Percentiles rank a stretch among this genome's conserved stretches.
phyloP scores from a whole-genome alignment of 2,888 invertebrate species.

The Eledona agricola region DNA sequence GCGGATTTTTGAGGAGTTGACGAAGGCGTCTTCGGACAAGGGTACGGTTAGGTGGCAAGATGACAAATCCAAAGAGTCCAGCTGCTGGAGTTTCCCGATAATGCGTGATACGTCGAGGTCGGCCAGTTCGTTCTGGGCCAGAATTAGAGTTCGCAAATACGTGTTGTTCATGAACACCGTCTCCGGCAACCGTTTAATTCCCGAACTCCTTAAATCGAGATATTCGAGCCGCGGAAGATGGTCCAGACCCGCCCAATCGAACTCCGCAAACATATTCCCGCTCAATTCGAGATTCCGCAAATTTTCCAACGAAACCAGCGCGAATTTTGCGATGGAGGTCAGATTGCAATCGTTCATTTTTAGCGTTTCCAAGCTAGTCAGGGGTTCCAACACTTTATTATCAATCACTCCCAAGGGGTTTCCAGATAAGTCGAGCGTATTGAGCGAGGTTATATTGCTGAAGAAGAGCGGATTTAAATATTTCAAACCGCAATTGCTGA shows the following conservation, averaged over 20 bases:
- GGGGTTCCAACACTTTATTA: slow-evolving; percentile 69
- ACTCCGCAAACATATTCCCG: slow-evolving; percentile 69
- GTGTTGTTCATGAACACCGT: slow-evolving; percentile 73
- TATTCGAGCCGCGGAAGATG: slow-evolving; percentile 70
- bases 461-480: slow-evolving; percentile 71
- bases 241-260: slow-evolving; percentile 72
- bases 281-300: slow-evolving; percentile 72
- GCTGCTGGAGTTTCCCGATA: slow-evolving; percentile 71
- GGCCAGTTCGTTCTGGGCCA: slow-evolving; percentile 72
- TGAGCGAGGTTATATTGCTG: slow-evolving; percentile 71
- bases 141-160: slow-evolving; percentile 70
- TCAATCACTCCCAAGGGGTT: slow-evolving; percentile 71
- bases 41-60: slow-evolving; percentile 74
- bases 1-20: slow-evolving; percentile 72
- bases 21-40: slow-evolving; percentile 74
- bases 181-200: slow-evolving; percentile 69
- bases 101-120: slow-evolving; percentile 72
- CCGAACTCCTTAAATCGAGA: slow-evolving; percentile 70
- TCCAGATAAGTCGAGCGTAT: slow-evolving; percentile 74
- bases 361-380: slow-evolving; percentile 72
- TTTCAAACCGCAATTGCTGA: slow-evolving; percentile 71
- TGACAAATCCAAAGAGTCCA: slow-evolving; percentile 73
- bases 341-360: slow-evolving; percentile 74
- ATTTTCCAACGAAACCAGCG: slow-evolving; percentile 68
- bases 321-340: slow-evolving; percentile 66